Evolutionary conservation across 2,888 invertebrate genomes (phyloP), one percentile per base, ranked within the genome.

Genomic region (Aphrophora alni): DNA sequence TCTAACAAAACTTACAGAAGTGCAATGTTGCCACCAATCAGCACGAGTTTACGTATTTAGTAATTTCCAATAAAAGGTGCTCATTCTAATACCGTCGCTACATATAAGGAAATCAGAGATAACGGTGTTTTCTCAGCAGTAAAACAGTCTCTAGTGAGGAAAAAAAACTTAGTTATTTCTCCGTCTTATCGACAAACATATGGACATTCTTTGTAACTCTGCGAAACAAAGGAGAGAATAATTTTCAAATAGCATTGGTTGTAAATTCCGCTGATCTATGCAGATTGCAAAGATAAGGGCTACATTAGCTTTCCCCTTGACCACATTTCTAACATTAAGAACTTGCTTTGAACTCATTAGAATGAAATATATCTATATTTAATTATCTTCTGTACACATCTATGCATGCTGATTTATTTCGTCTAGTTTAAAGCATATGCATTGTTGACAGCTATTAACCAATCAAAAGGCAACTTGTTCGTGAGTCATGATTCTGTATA

Each of bases 231-330:
- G 59, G 21, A 21, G 21, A 21, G 59, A 59, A 59, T 59, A 44
- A 44, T 44, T 44, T 44, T 7, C 44, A 44, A 44, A 44, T 17
- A n/a, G 59, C 59, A 12, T 7, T 14, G 59, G 21, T 21, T 7
- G 59, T 59, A 59, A 59, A 59, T 59, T 59, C 59, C 59, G 59
- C 59, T 59, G 59, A 59, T 59, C 59, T 59, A 59, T 59, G 59
- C 21, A 59, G 59, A 59, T 59, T 21, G n/a, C 21, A 14, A 59
- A 59, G 59, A 59, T 59, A 59, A 59, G 21, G 21, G 44, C 33
- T 14, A 17, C 44, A 44, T 44, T 44, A 44, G 44, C 44, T 44
- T 44, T 44, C 44, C 59, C 59, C 59, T 21, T n/a, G 59, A 59
- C 59, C 59, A 59, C 59, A 59, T 59, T 59, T 59, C 59, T 33